Percentiles rank a stretch among this genome's conserved stretches.
These are phyloP conservation scores for Celastrina argiolus DNA, from an alignment of 2,888 invertebrate genomes.

Conservation along the genomic window DNA sequence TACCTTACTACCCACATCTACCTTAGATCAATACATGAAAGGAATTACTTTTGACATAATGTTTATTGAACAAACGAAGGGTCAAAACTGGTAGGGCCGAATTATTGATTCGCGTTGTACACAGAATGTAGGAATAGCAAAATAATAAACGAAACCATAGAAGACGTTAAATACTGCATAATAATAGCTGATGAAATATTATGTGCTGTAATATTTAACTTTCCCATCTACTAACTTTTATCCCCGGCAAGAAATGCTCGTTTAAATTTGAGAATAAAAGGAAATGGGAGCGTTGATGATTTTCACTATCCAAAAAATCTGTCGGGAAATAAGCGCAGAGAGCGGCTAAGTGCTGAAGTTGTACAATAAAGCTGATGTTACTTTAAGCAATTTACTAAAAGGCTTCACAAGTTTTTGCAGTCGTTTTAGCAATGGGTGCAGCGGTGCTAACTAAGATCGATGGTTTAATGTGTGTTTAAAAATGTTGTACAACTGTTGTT, in stretches of 20 bases:
- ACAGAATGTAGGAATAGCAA: too few relatives aligned
- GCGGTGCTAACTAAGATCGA: slow-evolving; percentile 22
- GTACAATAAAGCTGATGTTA: slow-evolving; percentile 18
- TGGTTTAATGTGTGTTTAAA: slow-evolving; percentile 22
- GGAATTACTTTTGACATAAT: too few relatives aligned
- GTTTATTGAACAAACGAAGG: too few relatives aligned
- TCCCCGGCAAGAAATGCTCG: background rate
- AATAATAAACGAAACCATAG: too few relatives aligned
- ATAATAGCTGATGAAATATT: too few relatives aligned
- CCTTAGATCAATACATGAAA: too few relatives aligned
- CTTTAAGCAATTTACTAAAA: slow-evolving; percentile 22
- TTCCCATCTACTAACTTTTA: background rate
- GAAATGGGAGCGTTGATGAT: slow-evolving; percentile 5
- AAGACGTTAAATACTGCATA: too few relatives aligned
- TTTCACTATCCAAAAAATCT: slow-evolving; percentile 8
- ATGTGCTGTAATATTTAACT: background rate
- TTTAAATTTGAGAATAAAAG: slow-evolving; percentile 2
- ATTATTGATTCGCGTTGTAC: too few relatives aligned
- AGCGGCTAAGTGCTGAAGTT: slow-evolving; percentile 2
- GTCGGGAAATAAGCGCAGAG: background rate
- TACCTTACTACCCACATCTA: too few relatives aligned
- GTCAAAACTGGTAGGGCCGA: too few relatives aligned
- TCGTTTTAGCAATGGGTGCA: slow-evolving; percentile 19
- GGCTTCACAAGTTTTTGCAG: slow-evolving; percentile 20
- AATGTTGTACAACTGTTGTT: slow-evolving; percentile 20